Conservation (phyloP, 1,140 invertebrate species). For the Panonychus citri region DNA sequence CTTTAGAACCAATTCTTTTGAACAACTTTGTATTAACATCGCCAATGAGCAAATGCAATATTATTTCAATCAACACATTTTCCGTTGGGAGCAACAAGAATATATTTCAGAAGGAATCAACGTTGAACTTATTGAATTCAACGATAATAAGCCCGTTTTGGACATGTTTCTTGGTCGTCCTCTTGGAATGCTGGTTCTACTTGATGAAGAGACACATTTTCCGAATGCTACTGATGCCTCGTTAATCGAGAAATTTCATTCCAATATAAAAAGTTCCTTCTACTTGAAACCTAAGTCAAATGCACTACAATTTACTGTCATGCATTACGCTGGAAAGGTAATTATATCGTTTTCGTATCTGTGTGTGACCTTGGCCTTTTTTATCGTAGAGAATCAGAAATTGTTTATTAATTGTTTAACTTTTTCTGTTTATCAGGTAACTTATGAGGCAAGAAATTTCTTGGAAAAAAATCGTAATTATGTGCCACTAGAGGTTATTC, state of each 20-base stretch:
- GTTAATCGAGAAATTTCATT: slow-evolving; percentile 54
- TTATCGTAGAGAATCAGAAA: not conserved
- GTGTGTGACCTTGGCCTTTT: no score
- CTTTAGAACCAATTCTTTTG: slow-evolving; percentile 54
- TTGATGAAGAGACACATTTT: slow-evolving; percentile 67
- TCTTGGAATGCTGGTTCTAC: slow-evolving; percentile 49
- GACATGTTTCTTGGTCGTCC: slow-evolving; percentile 56
- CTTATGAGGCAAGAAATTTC: slow-evolving; percentile 51
- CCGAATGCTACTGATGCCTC: slow-evolving; percentile 43
- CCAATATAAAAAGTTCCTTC: slow-evolving; percentile 46
- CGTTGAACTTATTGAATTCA: slow-evolving; percentile 48
- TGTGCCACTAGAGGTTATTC: slow-evolving; percentile 49
- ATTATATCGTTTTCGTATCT: no score
- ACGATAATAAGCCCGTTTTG: slow-evolving; percentile 54
- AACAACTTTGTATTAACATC: slow-evolving; percentile 63
- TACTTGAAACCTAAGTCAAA: slow-evolving; percentile 52
- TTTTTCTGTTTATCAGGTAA: no score
- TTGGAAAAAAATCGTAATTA: slow-evolving; percentile 63
- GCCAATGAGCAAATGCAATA: slow-evolving; percentile 60
- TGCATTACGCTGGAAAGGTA: slow-evolving; percentile 40
- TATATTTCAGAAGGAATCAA: slow-evolving; percentile 7
- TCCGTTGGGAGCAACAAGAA: slow-evolving; percentile 47
- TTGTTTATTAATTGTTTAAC: no score
- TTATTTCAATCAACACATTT: slow-evolving; percentile 61
- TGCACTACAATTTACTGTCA: slow-evolving; percentile 42